These are phyloP conservation scores for Parazoanthus swiftii DNA, from an alignment of 92 coral and sea anemone genomes.

Conservation along the genomic window DNA sequence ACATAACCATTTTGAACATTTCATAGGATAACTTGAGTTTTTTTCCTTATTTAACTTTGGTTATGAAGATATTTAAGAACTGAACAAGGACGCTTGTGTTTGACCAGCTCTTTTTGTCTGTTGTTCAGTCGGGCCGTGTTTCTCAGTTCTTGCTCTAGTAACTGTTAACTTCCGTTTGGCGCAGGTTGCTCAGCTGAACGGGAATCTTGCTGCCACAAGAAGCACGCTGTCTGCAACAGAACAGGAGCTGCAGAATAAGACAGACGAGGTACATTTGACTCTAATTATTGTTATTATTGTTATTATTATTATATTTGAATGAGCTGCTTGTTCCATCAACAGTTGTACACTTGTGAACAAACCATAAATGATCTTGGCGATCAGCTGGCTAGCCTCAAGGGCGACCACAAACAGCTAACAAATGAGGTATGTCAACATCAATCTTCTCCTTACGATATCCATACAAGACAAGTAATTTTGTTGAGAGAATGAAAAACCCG, in stretches of 20 bases:
- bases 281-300: too few relatives aligned
- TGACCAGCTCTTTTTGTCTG: too few relatives aligned
- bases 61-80: too few relatives aligned
- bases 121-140: too few relatives aligned
- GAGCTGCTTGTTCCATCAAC: neutral
- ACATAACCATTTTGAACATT: too few relatives aligned
- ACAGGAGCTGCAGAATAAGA: conserved; percentile 70
- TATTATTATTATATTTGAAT: neutral
- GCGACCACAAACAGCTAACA: conserved; percentile 66
- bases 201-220: conserved; percentile 64
- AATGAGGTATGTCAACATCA: conserved; percentile 57
- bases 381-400: conserved; percentile 66
- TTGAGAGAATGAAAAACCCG: neutral
- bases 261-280: conserved; percentile 55
- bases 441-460: neutral
- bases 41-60: too few relatives aligned
- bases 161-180: neutral
- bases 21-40: too few relatives aligned
- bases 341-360: conserved; percentile 79
- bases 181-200: conserved; percentile 78
- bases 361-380: conserved; percentile 79
- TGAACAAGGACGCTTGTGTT: too few relatives aligned
- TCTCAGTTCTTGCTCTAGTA: neutral
- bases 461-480: neutral
- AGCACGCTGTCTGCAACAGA: conserved; percentile 66